phyloP scores from a whole-genome alignment of 2,797 vertebrate genomes.

The Urocyon cinereoargenteus region DNA sequence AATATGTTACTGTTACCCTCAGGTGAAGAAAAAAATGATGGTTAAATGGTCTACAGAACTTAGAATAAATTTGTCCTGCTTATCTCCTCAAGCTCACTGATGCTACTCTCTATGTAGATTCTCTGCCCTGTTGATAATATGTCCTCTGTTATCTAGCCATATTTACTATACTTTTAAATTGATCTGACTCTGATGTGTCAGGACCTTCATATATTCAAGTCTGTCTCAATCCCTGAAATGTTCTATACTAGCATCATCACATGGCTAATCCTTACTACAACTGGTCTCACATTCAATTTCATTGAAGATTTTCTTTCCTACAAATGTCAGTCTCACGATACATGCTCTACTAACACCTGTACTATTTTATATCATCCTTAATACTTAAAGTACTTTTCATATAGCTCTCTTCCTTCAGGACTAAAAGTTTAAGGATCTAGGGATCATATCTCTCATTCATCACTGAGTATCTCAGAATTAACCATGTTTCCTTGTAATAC shows the following conservation, averaged over 20 bases:
- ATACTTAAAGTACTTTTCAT: not conserved
- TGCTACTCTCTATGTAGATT: no score
- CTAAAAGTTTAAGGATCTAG: not conserved
- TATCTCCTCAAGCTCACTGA: no score
- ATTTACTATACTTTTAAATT: no score
- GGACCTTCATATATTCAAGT: no score
- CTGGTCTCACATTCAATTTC: not conserved
- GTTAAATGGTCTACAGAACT: no score
- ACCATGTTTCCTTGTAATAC: not conserved
- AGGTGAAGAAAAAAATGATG: no score
- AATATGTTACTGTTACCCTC: no score
- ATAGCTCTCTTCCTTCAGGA: not conserved
- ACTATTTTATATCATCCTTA: not conserved
- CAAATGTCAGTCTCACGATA: not conserved
- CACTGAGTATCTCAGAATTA: not conserved
- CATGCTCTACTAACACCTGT: not conserved
- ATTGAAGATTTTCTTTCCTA: not conserved
- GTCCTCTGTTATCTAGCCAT: no score
- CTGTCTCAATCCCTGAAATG: no score
- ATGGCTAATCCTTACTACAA: not conserved
- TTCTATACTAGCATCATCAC: not conserved
- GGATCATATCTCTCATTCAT: not conserved
- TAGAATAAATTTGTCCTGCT: no score
- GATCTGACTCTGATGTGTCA: no score
- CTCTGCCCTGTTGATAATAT: no score